A percentile compares a stretch with the other conserved stretches of the same genome.
These are phyloP conservation scores for Xanthostigma xanthostigma DNA, from an alignment of 2,888 invertebrate genomes.

Conservation along the genomic window DNA sequence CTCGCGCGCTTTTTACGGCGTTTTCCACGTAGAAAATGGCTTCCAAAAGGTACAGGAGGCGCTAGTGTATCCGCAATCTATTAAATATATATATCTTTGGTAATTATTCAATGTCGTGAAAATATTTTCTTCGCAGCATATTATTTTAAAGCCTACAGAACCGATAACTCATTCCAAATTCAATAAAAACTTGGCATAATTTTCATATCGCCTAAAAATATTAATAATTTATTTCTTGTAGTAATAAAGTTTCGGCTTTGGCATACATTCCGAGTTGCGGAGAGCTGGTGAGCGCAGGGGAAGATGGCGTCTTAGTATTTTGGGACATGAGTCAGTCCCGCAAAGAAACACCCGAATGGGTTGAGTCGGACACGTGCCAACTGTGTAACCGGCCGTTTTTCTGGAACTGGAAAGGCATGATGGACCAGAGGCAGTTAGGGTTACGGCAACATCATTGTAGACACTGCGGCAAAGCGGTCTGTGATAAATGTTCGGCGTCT, in stretches of 20 bases:
- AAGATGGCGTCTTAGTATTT: constrained; percentile 80
- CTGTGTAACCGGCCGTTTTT: constrained; percentile 92
- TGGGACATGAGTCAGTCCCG: constrained; percentile 89
- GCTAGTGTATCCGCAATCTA: no score
- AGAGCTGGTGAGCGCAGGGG: constrained; percentile 76
- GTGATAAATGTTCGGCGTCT: constrained; percentile 81
- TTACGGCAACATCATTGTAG: constrained; percentile 84
- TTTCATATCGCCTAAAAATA: no score
- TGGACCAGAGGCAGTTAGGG: constrained; percentile 89
- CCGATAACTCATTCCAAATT: no score
- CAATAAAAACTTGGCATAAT: no score
- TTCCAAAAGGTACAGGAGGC: no score
- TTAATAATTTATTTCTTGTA: constrained; percentile 24
- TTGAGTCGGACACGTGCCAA: constrained; percentile 87
- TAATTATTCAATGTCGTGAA: no score
- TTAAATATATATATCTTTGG: no score
- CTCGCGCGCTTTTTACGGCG: no score
- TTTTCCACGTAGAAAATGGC: no score
- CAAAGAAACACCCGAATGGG: constrained; percentile 91
- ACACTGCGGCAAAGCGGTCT: constrained; percentile 90
- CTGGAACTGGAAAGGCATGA: constrained; percentile 98
- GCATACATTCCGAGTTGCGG: constrained; percentile 69
- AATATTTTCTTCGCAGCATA: no score
- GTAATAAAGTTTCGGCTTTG: constrained; percentile 80
- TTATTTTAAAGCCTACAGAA: no score